Percentiles rank a stretch among this genome's conserved stretches.
Evolutionary conservation across 2,797 vertebrate species (phyloP).

Genomic region (Aldrovandia affinis): DNA sequence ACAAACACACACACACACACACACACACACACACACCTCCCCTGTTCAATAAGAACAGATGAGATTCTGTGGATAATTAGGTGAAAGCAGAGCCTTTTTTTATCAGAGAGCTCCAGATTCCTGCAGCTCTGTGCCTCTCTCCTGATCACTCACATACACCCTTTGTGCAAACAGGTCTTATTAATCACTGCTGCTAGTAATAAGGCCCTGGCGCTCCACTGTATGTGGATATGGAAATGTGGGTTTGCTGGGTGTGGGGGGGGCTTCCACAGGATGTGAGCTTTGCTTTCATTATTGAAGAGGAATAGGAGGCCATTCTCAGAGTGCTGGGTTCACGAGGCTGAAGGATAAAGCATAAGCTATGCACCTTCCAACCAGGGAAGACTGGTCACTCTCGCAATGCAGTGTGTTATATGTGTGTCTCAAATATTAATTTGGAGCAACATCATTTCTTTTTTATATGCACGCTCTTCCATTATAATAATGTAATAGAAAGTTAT

Average conservation of each 20-base stretch:
- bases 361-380: not conserved
- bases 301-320: not conserved
- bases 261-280: not conserved
- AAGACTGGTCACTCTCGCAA: not conserved
- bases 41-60: conserved; percentile 42
- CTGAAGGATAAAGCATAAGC: not conserved
- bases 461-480: not conserved
- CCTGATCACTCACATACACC: conserved; percentile 57
- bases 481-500: not conserved
- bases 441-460: not conserved
- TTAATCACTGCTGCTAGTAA: conserved; percentile 71
- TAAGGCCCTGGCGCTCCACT: conserved; percentile 51
- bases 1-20: conserved; percentile 30
- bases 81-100: conserved; percentile 61
- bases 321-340: not conserved
- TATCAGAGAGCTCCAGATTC: conserved; percentile 74
- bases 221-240: conserved; percentile 53
- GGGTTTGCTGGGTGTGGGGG: conserved; percentile 47
- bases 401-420: not conserved
- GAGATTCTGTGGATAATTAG: conserved; percentile 66
- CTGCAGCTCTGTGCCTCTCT: conserved; percentile 47
- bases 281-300: not conserved
- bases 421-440: not conserved
- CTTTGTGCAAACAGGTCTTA: conserved; percentile 55
- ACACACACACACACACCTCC: conserved; percentile 28